These are phyloP conservation scores for Watsonalla binaria DNA, from an alignment of 2,888 invertebrate species.

Conservation along the genomic window DNA sequence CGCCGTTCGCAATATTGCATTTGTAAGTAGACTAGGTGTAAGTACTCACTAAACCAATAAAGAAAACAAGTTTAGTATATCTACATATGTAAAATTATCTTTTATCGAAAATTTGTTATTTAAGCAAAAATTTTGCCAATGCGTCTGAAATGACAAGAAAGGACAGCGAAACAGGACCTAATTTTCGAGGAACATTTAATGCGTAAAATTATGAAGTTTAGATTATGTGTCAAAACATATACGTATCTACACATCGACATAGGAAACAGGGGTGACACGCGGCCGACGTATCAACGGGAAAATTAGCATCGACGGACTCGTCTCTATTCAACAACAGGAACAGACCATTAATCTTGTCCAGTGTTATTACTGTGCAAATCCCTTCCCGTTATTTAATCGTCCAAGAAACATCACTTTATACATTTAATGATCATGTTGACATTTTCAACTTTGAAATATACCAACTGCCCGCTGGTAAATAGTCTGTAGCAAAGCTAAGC, in stretches of 20 bases:
- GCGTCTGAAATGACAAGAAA: no score
- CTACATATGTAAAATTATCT: no score
- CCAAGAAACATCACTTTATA: slow-evolving; percentile 26
- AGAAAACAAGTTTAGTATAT: no score
- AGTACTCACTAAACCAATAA: no score
- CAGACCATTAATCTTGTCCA: slow-evolving; percentile 56
- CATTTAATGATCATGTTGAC: slow-evolving; percentile 5
- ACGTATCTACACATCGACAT: slow-evolving; percentile 18
- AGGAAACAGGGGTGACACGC: slow-evolving; percentile 38
- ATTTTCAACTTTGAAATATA: neutral
- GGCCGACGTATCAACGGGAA: slow-evolving; percentile 27
- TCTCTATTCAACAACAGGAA: slow-evolving; percentile 45
- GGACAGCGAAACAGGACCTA: no score
- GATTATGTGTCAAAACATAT: neutral
- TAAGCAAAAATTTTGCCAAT: no score
- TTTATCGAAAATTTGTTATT: no score
- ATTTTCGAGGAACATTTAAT: no score
- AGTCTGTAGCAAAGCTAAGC: neutral
- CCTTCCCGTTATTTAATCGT: slow-evolving; percentile 55
- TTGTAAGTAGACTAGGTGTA: no score
- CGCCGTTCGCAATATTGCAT: no score
- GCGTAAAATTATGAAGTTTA: no score
- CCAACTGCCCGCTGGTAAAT: neutral
- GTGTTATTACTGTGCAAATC: slow-evolving; percentile 50
- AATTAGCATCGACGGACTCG: slow-evolving; percentile 51